Percentiles rank a stretch among this genome's conserved stretches.
These are phyloP conservation scores for Dascillus cervinus DNA, from an alignment of 2,888 invertebrate species.

Conservation along the genomic window DNA sequence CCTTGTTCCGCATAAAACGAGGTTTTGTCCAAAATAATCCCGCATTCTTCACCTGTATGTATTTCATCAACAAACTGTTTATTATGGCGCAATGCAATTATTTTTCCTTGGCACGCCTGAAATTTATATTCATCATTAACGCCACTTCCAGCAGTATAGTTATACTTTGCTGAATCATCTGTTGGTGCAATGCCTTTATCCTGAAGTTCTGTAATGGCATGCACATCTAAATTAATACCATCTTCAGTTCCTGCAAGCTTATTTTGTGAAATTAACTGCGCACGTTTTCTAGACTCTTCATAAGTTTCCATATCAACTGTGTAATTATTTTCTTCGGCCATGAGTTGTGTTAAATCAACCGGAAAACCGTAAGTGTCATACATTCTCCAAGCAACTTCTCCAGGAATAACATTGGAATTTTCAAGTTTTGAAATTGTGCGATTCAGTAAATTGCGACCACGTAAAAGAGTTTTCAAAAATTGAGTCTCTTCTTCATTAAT, in stretches of 20 bases:
- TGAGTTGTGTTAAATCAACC: conserved; percentile 91
- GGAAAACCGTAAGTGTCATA: conserved; percentile 99
- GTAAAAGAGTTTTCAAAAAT: conserved; percentile 88
- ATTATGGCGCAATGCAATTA: conserved; percentile 72
- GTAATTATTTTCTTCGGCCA: conserved; percentile 94
- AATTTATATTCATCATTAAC: conserved; percentile 71
- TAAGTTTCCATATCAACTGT: conserved; percentile 83
- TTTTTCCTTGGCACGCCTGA: conserved; percentile 60
- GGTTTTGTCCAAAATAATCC: conserved; percentile 83
- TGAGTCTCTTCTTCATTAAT: conserved; percentile 98
- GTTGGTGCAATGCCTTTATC: conserved; percentile 68
- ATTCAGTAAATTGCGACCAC: conserved; percentile 85
- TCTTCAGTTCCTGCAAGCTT: conserved; percentile 71
- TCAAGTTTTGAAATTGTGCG: conserved; percentile 81
- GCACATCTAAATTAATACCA: conserved; percentile 85
- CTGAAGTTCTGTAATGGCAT: conserved; percentile 88
- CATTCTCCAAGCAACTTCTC: conserved; percentile 94
- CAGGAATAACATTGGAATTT: conserved; percentile 65
- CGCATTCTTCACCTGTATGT: conserved; percentile 80
- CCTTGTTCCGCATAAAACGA: conserved; percentile 99
- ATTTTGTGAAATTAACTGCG: conserved; percentile 65
- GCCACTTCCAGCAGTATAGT: conserved; percentile 62
- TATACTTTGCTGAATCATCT: conserved; percentile 88
- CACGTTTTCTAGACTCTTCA: conserved; percentile 85
- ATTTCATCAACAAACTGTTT: conserved; percentile 83